A percentile compares a stretch with the other conserved stretches of the same genome.
Evolutionary conservation across 2,797 vertebrate species (phyloP).

Genomic region (Intellagama lesueurii): DNA sequence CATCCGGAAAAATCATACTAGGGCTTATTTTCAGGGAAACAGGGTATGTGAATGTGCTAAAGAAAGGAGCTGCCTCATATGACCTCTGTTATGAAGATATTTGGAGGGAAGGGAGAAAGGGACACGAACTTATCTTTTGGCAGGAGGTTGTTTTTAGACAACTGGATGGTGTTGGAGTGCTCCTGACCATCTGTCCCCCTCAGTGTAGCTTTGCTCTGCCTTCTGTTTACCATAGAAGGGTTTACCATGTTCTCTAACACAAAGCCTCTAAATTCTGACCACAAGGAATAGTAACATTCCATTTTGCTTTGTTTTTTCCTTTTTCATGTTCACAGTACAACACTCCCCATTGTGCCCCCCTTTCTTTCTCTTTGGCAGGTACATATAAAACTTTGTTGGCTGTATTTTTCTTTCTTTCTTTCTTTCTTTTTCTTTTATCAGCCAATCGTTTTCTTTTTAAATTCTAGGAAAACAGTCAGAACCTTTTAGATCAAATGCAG

Average conservation of each 20-base stretch:
- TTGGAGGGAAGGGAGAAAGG: neutral
- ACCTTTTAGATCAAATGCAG: slow-evolving; percentile 26
- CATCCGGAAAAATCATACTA: too few species aligned
- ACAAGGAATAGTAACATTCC: slow-evolving; percentile 48
- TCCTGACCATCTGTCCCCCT: slow-evolving; percentile 78
- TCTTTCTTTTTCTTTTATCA: slow-evolving; percentile 33
- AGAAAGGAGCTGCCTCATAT: neutral
- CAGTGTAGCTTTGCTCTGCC: slow-evolving; percentile 63
- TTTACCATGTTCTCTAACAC: slow-evolving; percentile 47
- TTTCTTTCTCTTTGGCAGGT: slow-evolving; percentile 52
- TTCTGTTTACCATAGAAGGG: slow-evolving; percentile 74
- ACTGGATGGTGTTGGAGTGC: slow-evolving; percentile 71
- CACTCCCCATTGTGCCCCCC: neutral
- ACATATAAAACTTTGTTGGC: slow-evolving; percentile 71
- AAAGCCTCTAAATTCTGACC: slow-evolving; percentile 53
- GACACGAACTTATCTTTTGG: slow-evolving; percentile 53
- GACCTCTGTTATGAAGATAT: slow-evolving; percentile 17
- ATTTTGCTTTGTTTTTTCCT: slow-evolving; percentile 64
- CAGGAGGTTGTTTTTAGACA: slow-evolving; percentile 68
- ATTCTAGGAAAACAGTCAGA: slow-evolving; percentile 67
- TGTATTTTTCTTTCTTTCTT: neutral
- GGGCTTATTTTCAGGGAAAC: too few species aligned
- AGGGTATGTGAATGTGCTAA: neutral
- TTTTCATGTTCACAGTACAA: slow-evolving; percentile 25
- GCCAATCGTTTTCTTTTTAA: slow-evolving; percentile 65